Evolutionary conservation across 2,113 vertebrate genomes (phyloP), one percentile per base, ranked within the genome.

Genomic region (Sciurus niger): DNA sequence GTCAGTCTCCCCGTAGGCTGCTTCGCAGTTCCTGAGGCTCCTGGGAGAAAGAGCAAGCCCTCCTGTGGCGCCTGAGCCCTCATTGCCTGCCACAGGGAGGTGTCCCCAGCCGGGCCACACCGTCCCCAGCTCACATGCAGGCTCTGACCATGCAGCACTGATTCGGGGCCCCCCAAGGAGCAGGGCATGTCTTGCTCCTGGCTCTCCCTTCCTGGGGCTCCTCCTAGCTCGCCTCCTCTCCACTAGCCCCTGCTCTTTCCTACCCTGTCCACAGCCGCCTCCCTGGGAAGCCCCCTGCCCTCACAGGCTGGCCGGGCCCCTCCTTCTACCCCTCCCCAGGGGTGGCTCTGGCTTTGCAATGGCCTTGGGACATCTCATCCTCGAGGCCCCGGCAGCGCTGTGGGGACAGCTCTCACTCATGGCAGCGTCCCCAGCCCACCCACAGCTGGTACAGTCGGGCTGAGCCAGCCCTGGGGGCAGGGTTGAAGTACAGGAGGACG

Each of bases 1-100:
- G 8, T 6, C 4, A 17, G 13, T 6, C 6, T 18, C 32, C 2
- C 28, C n/a, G 18, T 32, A 32, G 5, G 1, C 20, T 32, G 4
- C 80, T 80, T 30, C 14, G 22, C 11, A 30, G 37, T 74, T 43
- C 20, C 34, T 73, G n/a, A 5, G 74, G 68, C n/a, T 94, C 34
- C 90, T 40, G 34, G 43, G 1, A 76, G 18, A 79, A 78, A 60
- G 48, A 58, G 32, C 67, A 74, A 80, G 32, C 58, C 37, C 10
- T 53, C 68, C n/a, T 28, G 40, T n/a, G 68, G 10, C 25, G 76
- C 13, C 65, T 79, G 68, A 90, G 22, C 25, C 8, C 51, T 12
- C 12, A 10, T 58, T 25, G 6, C 16, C 22, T 58, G 24, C 9
- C 60, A 48, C 8, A 32, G 18, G 40, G 48, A 1, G 60, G 48